Base-by-base conservation (phyloP, 2,888 invertebrate genomes). In the Sepioteuthis lessoniana region DNA sequence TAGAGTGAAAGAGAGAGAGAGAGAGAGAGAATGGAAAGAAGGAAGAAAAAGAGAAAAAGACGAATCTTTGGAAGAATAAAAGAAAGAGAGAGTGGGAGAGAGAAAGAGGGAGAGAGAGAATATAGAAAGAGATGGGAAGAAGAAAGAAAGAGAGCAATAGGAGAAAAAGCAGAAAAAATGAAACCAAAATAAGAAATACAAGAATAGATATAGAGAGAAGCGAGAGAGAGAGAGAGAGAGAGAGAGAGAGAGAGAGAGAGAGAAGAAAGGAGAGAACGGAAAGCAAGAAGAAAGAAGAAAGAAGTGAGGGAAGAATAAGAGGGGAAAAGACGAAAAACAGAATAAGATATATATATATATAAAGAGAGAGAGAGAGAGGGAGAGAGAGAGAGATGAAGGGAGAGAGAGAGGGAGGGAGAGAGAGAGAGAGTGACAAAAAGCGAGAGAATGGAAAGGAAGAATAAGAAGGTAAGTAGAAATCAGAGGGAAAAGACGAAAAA, bases 401-500 rank as follows among this genome's bases (percentile, higher is more conserved):
- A 10, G 10, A 76, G 7, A n/a, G n/a, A 10, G 28, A 76, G 13
- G n/a, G 31, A 31, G n/a, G 8, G n/a, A n/a, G n/a, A n/a, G n/a
- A 13, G 28, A 76, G 13, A 13, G 1, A 0, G 8, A n/a, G n/a
- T 31, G 31, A 31, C 0, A n/a, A n/a, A n/a, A 31, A 13, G 28
- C 0, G 28, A 31, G n/a, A 31, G 10, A 28, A n/a, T 10, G 7
- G 31, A 31, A 31, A 10, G 8, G 13, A 13, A 31, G n/a, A 28
- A 7, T 4, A 60, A 31, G 8, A 5, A 60, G 8, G 28, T 8
- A 10, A 0, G 31, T 0, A 31, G 1, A 13, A 0, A n/a, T 0
- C 7, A 60, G 25, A 60, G 10, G 10, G 3, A 60, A 31, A 21
- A 60, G 21, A 7, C 28, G 21, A 8, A 60, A 31, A 21, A 25